phyloP scores from a whole-genome alignment of 2,797 vertebrate species.

The Malacoraja senta region DNA sequence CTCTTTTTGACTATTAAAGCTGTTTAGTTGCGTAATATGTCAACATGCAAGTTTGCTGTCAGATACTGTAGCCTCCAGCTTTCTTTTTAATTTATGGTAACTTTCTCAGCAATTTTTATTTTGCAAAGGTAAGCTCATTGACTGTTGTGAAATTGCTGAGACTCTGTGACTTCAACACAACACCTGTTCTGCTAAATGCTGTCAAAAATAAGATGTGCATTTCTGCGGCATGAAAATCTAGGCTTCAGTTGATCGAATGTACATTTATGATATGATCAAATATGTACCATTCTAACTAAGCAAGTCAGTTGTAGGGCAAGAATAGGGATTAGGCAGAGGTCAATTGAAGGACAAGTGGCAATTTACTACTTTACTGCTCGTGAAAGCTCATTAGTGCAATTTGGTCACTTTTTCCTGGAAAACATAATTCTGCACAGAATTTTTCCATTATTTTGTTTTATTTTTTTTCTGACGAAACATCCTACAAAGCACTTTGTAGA shows the following conservation, averaged over 20 bases:
- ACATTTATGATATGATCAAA: background rate
- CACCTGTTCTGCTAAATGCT: background rate
- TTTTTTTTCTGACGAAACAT: background rate
- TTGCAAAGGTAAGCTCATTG: background rate
- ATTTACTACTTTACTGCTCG: background rate
- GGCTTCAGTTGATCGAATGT: background rate
- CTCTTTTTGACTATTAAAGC: background rate
- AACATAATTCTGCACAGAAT: background rate
- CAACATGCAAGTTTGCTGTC: conserved; percentile 17
- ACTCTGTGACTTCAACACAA: background rate
- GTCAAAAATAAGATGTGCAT: background rate
- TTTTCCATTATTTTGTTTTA: background rate
- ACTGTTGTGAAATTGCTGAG: background rate
- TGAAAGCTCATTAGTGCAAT: background rate
- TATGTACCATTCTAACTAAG: background rate
- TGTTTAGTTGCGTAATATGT: background rate
- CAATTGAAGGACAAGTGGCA: background rate
- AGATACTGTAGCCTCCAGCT: background rate
- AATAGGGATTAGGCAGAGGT: background rate
- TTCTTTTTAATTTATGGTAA: background rate
- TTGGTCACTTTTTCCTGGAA: background rate
- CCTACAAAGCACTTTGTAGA: background rate
- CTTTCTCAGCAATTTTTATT: background rate
- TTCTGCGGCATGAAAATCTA: background rate
- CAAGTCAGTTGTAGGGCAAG: background rate